Evolutionary conservation across 2,797 vertebrate genomes (phyloP), one percentile per base, ranked within the genome.

Genomic region (Hyperoplus immaculatus): DNA sequence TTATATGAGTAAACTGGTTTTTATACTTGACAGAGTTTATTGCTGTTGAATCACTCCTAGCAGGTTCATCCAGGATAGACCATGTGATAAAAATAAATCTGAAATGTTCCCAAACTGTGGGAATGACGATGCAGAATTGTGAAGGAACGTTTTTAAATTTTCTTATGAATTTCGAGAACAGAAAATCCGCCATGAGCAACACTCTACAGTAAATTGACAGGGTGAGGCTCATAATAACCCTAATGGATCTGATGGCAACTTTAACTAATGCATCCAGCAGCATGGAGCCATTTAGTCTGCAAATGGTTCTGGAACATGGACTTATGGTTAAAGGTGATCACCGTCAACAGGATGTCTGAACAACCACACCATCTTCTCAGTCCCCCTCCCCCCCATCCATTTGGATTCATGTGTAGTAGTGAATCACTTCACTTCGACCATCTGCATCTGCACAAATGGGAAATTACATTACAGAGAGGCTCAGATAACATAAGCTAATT

Each of bases 221-320:
- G 12, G 39, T 50, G 58, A 50, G 39, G 49, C 43, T 50, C 61
- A 38, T 66, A 64, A 77, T 29, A 29, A 65, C 10, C 54, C 49
- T 41, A 69, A 80, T 75, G 62, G 43, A 67, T 16, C 41, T 14
- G 18, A 60, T 38, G 39, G 68, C 11, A 46, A 3, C 54, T 9
- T 58, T 14, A 57, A 43, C 51, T 65, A 84, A 84, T 78, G 86
- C 51, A 60, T 29, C 65, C 61, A 8, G 47, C 60, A 74, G 50
- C n/a, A 45, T 4, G 38, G 49, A 79, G 77, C 65, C 78, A 58
- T 78, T 78, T 46, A 78, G 79, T 75, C 77, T 80, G 80, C 51
- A 82, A 79, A 86, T 67, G 75, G 78, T 60, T 29, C 45, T 80
- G 0, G 0, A 55, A 47, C 59, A 9, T 3, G 0, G 0, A 45